phyloP scores from a whole-genome alignment of 2,888 invertebrate genomes.

The Hydraecia micacea region DNA sequence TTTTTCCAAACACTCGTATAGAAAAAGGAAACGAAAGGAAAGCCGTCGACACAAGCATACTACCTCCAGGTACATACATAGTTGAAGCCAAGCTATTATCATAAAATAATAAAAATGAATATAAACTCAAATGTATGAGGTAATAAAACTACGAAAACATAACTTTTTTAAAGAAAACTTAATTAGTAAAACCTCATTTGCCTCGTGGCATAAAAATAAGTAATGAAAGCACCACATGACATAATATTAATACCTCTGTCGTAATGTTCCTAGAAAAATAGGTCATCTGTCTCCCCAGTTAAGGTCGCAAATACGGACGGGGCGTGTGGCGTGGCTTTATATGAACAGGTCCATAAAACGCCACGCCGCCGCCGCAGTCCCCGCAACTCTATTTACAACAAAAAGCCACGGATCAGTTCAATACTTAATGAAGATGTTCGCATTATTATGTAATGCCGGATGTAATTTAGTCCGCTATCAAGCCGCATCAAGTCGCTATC shows the following conservation, averaged over 20 bases:
- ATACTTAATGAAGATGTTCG: neutral
- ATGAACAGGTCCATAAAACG: neutral
- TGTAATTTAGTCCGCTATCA: neutral
- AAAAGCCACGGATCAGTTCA: neutral
- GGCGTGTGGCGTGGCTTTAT: neutral
- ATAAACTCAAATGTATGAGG: conserved; percentile 20
- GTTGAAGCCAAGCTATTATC: conserved; percentile 12
- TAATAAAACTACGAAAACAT: conserved; percentile 22
- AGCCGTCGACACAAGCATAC: neutral
- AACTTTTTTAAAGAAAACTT: conserved; percentile 17
- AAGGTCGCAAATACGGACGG: neutral
- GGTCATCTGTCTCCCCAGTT: neutral
- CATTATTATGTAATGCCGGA: neutral
- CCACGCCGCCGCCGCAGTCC: neutral
- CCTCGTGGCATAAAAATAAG: conserved; percentile 7
- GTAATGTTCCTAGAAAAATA: neutral
- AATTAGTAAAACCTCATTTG: conserved; percentile 7
- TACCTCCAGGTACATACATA: neutral
- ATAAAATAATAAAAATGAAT: conserved; percentile 20
- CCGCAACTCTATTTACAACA: neutral
- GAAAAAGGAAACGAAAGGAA: neutral
- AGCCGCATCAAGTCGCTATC: neutral
- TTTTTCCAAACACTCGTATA: neutral
- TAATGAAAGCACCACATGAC: neutral
- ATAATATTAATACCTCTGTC: neutral